Conservation (phyloP, 2,113 vertebrate genomes). For the Glaucidium brasilianum region DNA sequence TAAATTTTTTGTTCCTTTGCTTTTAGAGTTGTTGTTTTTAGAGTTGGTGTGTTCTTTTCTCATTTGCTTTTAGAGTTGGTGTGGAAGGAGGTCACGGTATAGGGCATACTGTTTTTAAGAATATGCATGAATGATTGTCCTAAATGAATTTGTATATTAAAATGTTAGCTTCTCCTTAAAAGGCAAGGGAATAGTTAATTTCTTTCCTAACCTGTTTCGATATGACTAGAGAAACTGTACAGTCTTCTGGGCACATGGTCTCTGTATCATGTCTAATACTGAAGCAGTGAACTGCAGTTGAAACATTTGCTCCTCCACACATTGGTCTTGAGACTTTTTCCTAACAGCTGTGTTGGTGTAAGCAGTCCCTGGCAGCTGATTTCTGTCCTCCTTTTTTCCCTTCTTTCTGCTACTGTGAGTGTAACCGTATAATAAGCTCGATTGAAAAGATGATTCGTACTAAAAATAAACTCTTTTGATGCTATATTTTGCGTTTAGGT, state of each 20-base stretch:
- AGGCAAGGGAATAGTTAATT: neutral
- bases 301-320: neutral
- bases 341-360: neutral
- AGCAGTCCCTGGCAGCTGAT: neutral
- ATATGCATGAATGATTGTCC: neutral
- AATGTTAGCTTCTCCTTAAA: neutral
- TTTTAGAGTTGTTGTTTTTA: neutral
- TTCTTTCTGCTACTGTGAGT: neutral
- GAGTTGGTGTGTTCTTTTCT: neutral
- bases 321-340: neutral
- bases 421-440: neutral
- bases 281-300: neutral
- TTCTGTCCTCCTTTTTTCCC: neutral
- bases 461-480: neutral
- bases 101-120: neutral
- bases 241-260: neutral
- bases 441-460: neutral
- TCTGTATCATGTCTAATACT: neutral
- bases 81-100: neutral
- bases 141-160: neutral
- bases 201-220: neutral
- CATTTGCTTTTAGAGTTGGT: neutral
- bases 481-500: neutral
- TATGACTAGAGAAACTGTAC: rapidly evolving
- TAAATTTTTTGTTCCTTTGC: neutral